These are phyloP conservation scores for Diarsia mendica DNA, from an alignment of 2,888 invertebrate species.

Conservation along the genomic window DNA sequence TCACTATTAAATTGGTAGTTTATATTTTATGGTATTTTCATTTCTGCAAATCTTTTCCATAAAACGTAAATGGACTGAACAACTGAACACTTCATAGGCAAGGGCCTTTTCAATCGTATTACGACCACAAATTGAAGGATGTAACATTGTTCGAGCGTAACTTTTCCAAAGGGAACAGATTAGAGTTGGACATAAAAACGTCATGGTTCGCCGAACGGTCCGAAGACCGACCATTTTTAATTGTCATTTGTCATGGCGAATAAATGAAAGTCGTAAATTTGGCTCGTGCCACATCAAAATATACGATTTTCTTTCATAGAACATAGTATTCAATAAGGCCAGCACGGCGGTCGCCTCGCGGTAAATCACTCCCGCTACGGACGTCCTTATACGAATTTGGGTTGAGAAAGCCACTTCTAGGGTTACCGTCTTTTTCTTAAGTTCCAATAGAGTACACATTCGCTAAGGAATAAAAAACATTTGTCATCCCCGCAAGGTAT, in stretches of 20 bases:
- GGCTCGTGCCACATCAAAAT: conserved; percentile 82
- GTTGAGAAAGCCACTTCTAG: conserved; percentile 73
- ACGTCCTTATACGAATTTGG: conserved; percentile 72
- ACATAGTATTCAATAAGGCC: conserved; percentile 86
- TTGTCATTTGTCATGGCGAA: conserved; percentile 82
- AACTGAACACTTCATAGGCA: conserved; percentile 27
- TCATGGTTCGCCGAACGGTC: conserved; percentile 59
- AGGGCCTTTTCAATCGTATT: conserved; percentile 37
- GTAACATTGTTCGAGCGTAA: conserved; percentile 54
- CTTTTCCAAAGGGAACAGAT: conserved; percentile 62
- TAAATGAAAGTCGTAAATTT: conserved; percentile 86
- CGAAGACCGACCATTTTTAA: conserved; percentile 76
- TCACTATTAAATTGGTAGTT: neutral
- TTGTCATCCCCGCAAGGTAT: conserved; percentile 36
- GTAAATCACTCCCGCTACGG: conserved; percentile 83
- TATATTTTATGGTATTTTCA: conserved; percentile 19
- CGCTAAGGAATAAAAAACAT: conserved; percentile 37
- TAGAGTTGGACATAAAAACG: conserved; percentile 67
- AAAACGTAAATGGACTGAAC: conserved; percentile 35
- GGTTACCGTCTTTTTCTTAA: conserved; percentile 54
- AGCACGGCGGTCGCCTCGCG: conserved; percentile 73
- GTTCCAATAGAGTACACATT: conserved; percentile 50
- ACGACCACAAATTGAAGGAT: conserved; percentile 49
- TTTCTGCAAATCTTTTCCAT: conserved; percentile 31
- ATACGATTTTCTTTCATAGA: conserved; percentile 87